Percentiles rank a stretch among this genome's conserved stretches.
phyloP scores from a whole-genome alignment of 2,797 vertebrate genomes.

The Manis pentadactyla region DNA sequence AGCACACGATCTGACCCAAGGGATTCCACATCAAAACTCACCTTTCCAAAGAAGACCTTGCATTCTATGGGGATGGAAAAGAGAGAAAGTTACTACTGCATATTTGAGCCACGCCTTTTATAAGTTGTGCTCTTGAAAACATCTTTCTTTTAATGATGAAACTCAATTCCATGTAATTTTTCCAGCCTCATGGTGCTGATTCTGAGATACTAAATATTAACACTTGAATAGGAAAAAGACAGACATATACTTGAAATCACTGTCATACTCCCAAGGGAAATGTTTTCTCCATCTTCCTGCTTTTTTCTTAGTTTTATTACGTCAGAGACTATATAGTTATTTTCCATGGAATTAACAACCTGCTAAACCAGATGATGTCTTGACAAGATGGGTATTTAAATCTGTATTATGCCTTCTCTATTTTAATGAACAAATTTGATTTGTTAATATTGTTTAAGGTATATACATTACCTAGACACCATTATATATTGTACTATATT shows the following conservation, averaged over 20 bases:
- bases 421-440: not conserved
- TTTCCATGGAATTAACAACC: not conserved
- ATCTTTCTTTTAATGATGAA: not conserved
- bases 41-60: slow-evolving; percentile 57
- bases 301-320: not conserved
- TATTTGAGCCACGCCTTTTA: not conserved
- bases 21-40: slow-evolving; percentile 49
- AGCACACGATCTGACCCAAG: not conserved
- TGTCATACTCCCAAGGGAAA: not conserved
- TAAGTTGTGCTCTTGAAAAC: not conserved
- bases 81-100: not conserved
- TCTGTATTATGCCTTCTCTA: not conserved
- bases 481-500: not conserved
- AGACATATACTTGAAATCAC: not conserved
- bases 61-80: slow-evolving; percentile 41
- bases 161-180: not conserved
- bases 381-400: not conserved
- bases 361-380: not conserved
- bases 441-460: not conserved
- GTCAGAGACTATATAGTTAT: not conserved
- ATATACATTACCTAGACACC: not conserved
- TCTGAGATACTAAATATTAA: not conserved
- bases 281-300: not conserved
- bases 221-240: not conserved
- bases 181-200: not conserved